phyloP scores from a whole-genome alignment of 2,113 vertebrate species.

The Trematocara stigmaticum region DNA sequence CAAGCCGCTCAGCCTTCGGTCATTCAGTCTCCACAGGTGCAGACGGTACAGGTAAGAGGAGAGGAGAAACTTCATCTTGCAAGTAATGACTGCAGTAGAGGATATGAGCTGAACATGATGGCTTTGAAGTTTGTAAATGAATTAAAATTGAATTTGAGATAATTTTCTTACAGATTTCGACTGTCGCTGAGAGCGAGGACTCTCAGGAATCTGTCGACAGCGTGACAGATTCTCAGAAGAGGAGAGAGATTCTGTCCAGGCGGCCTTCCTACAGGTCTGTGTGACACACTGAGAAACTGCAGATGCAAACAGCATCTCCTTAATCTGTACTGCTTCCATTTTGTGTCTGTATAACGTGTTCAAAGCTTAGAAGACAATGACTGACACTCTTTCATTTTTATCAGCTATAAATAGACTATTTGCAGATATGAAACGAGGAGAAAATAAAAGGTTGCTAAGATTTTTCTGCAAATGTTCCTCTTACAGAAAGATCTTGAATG shows the following conservation, averaged over 20 bases:
- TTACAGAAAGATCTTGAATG: constrained; percentile 96
- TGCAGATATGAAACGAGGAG: background rate
- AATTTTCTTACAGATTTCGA: constrained; percentile 83
- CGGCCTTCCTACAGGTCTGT: constrained; percentile 93
- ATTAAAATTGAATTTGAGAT: background rate
- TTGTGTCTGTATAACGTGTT: background rate
- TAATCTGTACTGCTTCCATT: background rate
- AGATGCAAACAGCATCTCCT: background rate
- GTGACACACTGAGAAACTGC: background rate
- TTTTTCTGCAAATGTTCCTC: background rate
- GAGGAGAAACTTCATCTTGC: background rate
- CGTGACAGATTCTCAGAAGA: constrained; percentile 94
- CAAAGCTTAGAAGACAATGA: background rate
- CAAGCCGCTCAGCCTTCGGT: constrained; percentile 97
- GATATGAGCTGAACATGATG: too few relatives aligned
- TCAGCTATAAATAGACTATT: background rate
- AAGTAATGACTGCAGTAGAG: background rate
- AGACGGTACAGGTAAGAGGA: constrained; percentile 90
- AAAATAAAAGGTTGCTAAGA: background rate
- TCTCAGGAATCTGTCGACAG: constrained; percentile 99
- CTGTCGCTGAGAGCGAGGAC: constrained; percentile 96
- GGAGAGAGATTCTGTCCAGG: constrained; percentile 96
- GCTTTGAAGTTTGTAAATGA: background rate
- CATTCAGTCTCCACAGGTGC: constrained; percentile 97
- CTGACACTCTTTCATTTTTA: background rate